These are phyloP conservation scores for Halesus radiatus DNA, from an alignment of 1,140 invertebrate genomes.

Conservation along the genomic window DNA sequence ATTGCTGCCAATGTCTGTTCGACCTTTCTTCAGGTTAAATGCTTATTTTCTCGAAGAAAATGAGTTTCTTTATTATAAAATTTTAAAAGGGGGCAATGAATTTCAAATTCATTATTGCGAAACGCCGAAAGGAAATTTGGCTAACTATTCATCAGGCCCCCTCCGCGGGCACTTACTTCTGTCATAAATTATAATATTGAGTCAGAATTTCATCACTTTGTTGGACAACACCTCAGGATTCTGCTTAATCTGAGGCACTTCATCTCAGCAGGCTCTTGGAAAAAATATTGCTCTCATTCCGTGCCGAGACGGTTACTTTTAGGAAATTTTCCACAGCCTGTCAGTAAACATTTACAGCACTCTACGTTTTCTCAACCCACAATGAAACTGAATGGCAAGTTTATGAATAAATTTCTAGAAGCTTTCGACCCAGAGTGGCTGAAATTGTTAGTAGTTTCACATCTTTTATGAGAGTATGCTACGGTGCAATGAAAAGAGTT, in stretches of 20 bases:
- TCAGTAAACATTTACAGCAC: conserved; percentile 21
- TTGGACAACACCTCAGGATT: conserved; percentile 24
- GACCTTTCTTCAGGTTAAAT: background rate
- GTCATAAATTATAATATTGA: conserved; percentile 39
- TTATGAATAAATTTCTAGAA: conserved; percentile 19
- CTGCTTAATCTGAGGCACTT: conserved; percentile 30
- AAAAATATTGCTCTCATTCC: background rate
- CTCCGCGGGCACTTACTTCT: background rate
- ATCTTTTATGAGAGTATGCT: background rate
- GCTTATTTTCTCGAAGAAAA: background rate
- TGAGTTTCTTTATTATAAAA: background rate
- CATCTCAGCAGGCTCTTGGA: background rate
- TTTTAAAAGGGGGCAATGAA: conserved; percentile 32
- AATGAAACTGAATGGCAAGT: conserved; percentile 11
- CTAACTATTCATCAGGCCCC: conserved; percentile 10
- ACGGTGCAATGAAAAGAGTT: too few species aligned
- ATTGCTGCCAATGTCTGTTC: background rate
- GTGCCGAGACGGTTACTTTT: background rate
- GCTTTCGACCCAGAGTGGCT: background rate
- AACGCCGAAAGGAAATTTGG: conserved; percentile 21
- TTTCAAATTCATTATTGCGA: conserved; percentile 35
- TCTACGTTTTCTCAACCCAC: conserved; percentile 20
- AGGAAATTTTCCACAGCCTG: background rate
- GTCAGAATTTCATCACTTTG: conserved; percentile 26
- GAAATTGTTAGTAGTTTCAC: background rate